Evolutionary conservation across 2,888 invertebrate species (phyloP).

Genomic region (Chrysolina americana): DNA sequence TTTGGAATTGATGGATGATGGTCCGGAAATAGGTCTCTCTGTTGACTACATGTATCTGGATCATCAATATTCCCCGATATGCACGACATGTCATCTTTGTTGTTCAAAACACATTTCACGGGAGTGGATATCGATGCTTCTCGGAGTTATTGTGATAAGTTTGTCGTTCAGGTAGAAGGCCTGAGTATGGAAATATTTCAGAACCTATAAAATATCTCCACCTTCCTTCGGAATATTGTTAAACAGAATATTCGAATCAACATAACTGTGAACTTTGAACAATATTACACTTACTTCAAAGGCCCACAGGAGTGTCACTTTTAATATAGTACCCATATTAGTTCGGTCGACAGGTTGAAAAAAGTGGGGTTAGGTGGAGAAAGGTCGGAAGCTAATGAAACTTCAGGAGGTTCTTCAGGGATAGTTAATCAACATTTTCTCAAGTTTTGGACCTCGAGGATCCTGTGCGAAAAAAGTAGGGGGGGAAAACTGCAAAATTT

Average conservation of each 20-base stretch:
- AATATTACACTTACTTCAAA: no score
- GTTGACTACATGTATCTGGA: slow-evolving; percentile 28
- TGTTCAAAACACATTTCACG: slow-evolving; percentile 9
- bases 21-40: slow-evolving; percentile 28
- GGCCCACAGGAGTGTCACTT: no score
- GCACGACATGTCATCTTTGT: slow-evolving; percentile 27
- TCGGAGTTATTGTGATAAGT: slow-evolving; percentile 2
- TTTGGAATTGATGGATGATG: slow-evolving; percentile 42
- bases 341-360: no score
- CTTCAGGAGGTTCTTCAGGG: no score
- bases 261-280: not conserved
- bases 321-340: no score
- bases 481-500: no score
- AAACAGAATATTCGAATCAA: not conserved
- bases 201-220: not conserved
- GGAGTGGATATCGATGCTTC: slow-evolving; percentile 16
- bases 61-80: slow-evolving; percentile 37
- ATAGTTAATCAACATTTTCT: no score
- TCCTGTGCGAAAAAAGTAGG: no score
- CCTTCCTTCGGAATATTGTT: not conserved
- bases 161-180: slow-evolving; percentile 1
- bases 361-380: no score
- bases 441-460: no score
- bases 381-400: no score
- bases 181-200: not conserved